phyloP scores from a whole-genome alignment of 1,140 invertebrate genomes.

The Caenorhabditis latens region DNA sequence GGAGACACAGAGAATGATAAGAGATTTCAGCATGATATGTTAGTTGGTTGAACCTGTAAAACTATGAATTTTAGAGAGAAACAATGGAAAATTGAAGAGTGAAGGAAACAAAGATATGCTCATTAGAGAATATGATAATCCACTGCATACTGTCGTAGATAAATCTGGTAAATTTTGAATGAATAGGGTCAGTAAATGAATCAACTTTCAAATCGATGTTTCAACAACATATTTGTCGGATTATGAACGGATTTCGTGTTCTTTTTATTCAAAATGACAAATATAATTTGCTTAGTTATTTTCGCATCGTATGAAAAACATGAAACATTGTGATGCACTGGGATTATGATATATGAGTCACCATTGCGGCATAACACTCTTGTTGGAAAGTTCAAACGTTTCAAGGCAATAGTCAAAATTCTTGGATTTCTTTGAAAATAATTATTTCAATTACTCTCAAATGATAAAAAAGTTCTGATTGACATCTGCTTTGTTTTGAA shows the following conservation, averaged over 20 bases:
- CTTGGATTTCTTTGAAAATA: neutral
- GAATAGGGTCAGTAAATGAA: neutral
- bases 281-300: neutral
- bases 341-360: no score
- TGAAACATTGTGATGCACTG: neutral
- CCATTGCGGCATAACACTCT: no score
- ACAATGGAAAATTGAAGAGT: neutral
- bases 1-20: conserved; percentile 1
- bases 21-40: conserved; percentile 10
- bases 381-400: neutral
- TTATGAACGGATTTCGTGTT: conserved; percentile 19
- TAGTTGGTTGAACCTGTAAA: neutral
- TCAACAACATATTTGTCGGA: neutral
- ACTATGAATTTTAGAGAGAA: neutral
- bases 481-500: conserved; percentile 8
- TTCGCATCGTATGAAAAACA: neutral
- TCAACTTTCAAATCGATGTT: neutral
- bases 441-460: neutral
- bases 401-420: no score
- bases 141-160: no score
- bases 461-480: neutral
- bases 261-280: neutral
- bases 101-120: no score
- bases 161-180: no score
- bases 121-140: no score